These are phyloP conservation scores for Drosophila tripunctata DNA, from an alignment of 2,888 invertebrate species.

Conservation along the genomic window DNA sequence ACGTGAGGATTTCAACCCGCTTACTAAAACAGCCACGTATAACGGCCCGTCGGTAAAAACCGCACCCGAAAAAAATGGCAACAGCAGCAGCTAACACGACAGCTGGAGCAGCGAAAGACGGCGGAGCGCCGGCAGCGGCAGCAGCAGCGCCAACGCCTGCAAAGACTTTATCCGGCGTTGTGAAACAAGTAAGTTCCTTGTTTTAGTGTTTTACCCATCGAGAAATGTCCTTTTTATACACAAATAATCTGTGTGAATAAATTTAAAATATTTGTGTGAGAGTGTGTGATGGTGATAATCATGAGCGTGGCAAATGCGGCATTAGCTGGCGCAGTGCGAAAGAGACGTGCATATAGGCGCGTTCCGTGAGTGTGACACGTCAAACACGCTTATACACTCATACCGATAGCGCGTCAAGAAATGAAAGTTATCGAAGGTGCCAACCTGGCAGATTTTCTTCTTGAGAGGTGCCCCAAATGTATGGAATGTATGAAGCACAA, in stretches of 20 bases:
- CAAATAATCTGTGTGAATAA: slow-evolving; percentile 8
- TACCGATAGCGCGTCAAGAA: slow-evolving; percentile 58
- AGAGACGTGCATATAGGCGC: slow-evolving; percentile 60
- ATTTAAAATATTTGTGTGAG: slow-evolving; percentile 36
- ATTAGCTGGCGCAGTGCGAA: slow-evolving; percentile 55
- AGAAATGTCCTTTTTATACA: slow-evolving; percentile 1
- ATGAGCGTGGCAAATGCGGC: slow-evolving; percentile 70
- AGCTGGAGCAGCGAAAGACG: slow-evolving; percentile 79
- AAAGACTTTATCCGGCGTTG: slow-evolving; percentile 81
- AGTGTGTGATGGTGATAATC: too few species aligned
- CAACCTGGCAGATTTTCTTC: slow-evolving; percentile 83
- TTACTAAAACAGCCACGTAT: slow-evolving; percentile 56
- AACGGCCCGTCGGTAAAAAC: slow-evolving; percentile 72
- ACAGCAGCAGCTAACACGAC: slow-evolving; percentile 76
- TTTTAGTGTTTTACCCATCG: neutral
- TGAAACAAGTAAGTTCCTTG: slow-evolving; percentile 82
- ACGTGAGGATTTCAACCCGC: slow-evolving; percentile 64
- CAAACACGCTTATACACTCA: slow-evolving; percentile 60
- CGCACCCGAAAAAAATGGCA: slow-evolving; percentile 77
- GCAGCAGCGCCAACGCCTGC: slow-evolving; percentile 70
- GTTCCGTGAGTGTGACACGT: slow-evolving; percentile 69
- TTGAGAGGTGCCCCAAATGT: slow-evolving; percentile 19
- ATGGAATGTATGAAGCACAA: slow-evolving; percentile 13
- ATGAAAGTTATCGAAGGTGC: slow-evolving; percentile 83
- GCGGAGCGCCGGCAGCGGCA: slow-evolving; percentile 56